Evolutionary conservation across 2,888 invertebrate genomes (phyloP).

Genomic region (Latrodectus elegans): DNA sequence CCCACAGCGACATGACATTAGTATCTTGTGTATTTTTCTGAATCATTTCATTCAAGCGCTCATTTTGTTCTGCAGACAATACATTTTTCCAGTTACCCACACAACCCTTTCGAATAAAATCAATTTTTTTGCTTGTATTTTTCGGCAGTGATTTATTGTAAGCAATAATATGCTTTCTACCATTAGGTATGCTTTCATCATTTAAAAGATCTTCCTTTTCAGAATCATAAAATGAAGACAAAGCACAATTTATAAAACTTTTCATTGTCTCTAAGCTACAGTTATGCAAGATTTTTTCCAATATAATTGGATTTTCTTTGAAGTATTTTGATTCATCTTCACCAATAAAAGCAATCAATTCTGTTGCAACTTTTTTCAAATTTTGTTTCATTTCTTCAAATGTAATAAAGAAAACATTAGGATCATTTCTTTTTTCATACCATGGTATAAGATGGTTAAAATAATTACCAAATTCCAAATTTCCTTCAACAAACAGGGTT

Average conservation of each 20-base stretch:
- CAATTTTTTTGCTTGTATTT: not conserved
- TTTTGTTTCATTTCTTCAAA: slow-evolving; percentile 75
- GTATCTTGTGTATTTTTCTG: slow-evolving; percentile 16
- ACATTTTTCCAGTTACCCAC: slow-evolving; percentile 39
- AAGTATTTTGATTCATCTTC: slow-evolving; percentile 27
- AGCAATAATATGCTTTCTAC: slow-evolving; percentile 44
- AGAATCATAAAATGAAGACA: slow-evolving; percentile 17
- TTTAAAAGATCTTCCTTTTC: not conserved
- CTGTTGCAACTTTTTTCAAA: slow-evolving; percentile 61
- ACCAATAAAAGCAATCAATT: slow-evolving; percentile 70
- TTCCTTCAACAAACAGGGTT: slow-evolving; percentile 74
- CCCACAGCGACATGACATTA: slow-evolving; percentile 47
- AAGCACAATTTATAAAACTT: slow-evolving; percentile 28
- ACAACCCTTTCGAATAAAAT: slow-evolving; percentile 51
- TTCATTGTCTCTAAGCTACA: slow-evolving; percentile 64
- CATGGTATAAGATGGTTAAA: slow-evolving; percentile 64
- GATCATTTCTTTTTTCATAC: slow-evolving; percentile 70
- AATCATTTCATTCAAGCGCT: slow-evolving; percentile 28
- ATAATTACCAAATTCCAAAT: slow-evolving; percentile 71
- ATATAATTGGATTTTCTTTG: slow-evolving; percentile 15
- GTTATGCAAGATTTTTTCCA: slow-evolving; percentile 41
- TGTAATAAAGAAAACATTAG: slow-evolving; percentile 74
- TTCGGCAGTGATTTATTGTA: slow-evolving; percentile 26
- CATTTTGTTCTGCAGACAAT: slow-evolving; percentile 25
- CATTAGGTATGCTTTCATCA: slow-evolving; percentile 36